Percentiles rank a stretch among this genome's conserved stretches.
Conservation (phyloP, 2,888 invertebrate genomes). For the Mesorhabditis spiculigera region DNA sequence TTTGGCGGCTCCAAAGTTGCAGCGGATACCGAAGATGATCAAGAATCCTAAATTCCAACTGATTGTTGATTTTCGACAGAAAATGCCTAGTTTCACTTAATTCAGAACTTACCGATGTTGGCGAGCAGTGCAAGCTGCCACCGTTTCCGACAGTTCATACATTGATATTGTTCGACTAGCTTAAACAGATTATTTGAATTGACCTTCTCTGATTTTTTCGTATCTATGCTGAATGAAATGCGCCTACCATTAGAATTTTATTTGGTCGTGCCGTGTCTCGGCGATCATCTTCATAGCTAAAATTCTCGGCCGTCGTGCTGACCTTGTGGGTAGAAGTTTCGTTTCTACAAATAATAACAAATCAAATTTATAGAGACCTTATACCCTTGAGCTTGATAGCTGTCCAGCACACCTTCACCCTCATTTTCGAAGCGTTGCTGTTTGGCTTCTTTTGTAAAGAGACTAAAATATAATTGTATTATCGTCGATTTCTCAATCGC, state of each 20-base stretch:
- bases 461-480: background rate
- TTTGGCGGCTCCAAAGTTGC: conserved; percentile 97
- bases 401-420: conserved; percentile 1
- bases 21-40: conserved; percentile 79
- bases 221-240: no score
- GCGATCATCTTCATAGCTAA: background rate
- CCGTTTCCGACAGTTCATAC: conserved; percentile 60
- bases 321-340: background rate
- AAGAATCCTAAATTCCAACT: no score
- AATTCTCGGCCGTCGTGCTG: background rate
- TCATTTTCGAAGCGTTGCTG: background rate
- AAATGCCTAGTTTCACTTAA: conserved; percentile 1
- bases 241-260: background rate
- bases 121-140: conserved; percentile 62
- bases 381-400: background rate
- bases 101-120: conserved; percentile 50
- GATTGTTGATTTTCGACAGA: no score
- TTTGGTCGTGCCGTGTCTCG: background rate
- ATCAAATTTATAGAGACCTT: no score
- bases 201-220: conserved; percentile 9
- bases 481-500: background rate
- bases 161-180: conserved; percentile 37
- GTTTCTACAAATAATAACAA: background rate
- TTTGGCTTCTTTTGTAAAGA: background rate
- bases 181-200: conserved; percentile 14